Evolutionary conservation across 2,113 vertebrate species (phyloP).

Genomic region (Channa maculata): DNA sequence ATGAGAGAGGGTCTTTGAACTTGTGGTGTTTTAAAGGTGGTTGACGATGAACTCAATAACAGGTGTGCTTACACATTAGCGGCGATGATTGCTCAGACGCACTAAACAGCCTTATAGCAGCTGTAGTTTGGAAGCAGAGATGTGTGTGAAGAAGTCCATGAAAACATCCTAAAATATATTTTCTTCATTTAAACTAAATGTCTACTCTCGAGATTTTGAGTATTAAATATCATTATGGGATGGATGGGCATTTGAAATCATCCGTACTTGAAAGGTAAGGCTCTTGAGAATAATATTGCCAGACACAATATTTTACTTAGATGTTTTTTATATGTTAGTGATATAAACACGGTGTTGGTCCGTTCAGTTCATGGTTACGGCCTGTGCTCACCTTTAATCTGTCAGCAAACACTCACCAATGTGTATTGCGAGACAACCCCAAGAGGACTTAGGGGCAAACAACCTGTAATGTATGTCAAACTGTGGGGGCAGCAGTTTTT

Average conservation of each 20-base stretch:
- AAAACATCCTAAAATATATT: not conserved
- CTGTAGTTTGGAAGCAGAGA: not conserved
- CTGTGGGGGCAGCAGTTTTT: not conserved
- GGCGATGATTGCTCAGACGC: constrained; percentile 2
- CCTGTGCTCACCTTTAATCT: not conserved
- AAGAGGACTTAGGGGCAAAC: not conserved
- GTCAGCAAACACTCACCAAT: not conserved
- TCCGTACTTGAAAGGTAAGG: not conserved
- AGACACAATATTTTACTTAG: not conserved
- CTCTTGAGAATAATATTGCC: not conserved
- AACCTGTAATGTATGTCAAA: not conserved
- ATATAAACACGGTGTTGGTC: not conserved
- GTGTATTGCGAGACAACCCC: not conserved
- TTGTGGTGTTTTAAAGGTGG: constrained; percentile 17
- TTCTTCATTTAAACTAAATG: too few relatives aligned
- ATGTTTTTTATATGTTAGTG: not conserved
- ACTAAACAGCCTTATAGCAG: not conserved
- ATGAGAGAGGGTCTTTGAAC: constrained; percentile 41
- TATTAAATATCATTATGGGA: not conserved
- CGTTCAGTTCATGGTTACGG: not conserved
- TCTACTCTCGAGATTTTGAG: not conserved
- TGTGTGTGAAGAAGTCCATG: not conserved
- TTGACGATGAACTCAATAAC: constrained; percentile 33
- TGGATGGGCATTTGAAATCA: not conserved
- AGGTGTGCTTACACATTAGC: constrained; percentile 1